These are phyloP conservation scores for Liasis olivaceus DNA, from an alignment of 2,797 vertebrate genomes.

Conservation along the genomic window DNA sequence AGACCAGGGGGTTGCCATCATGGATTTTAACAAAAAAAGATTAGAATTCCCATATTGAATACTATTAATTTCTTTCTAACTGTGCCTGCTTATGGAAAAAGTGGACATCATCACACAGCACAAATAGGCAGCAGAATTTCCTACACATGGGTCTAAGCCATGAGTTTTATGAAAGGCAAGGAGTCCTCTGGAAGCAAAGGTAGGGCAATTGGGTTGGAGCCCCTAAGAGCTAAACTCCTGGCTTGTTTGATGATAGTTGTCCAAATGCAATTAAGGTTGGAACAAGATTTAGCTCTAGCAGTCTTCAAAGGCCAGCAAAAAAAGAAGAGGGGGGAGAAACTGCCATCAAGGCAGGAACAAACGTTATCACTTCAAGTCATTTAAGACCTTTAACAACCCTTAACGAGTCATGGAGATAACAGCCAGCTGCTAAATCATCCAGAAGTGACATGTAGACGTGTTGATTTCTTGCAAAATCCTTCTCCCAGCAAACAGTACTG, in stretches of 20 bases:
- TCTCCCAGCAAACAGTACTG: not conserved
- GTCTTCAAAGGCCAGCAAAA: constrained; percentile 20
- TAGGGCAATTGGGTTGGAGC: not conserved
- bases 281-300: constrained; percentile 5
- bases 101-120: constrained; percentile 26
- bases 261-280: constrained; percentile 32
- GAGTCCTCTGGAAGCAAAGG: constrained; percentile 13
- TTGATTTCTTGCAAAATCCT: not conserved
- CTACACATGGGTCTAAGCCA: not conserved
- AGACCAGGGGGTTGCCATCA: not conserved
- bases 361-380: constrained; percentile 27
- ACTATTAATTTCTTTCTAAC: constrained; percentile 42
- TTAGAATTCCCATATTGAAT: constrained; percentile 29
- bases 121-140: constrained; percentile 30
- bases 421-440: not conserved
- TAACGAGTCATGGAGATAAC: not conserved
- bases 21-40: not conserved
- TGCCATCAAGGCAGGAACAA: constrained; percentile 18
- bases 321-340: constrained; percentile 12
- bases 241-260: not conserved
- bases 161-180: constrained; percentile 32
- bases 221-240: rapidly evolving
- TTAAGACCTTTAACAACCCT: not conserved
- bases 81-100: constrained; percentile 4
- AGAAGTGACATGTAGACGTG: rapidly evolving